phyloP scores from a whole-genome alignment of 2,113 vertebrate species.

The Pao palembangensis region DNA sequence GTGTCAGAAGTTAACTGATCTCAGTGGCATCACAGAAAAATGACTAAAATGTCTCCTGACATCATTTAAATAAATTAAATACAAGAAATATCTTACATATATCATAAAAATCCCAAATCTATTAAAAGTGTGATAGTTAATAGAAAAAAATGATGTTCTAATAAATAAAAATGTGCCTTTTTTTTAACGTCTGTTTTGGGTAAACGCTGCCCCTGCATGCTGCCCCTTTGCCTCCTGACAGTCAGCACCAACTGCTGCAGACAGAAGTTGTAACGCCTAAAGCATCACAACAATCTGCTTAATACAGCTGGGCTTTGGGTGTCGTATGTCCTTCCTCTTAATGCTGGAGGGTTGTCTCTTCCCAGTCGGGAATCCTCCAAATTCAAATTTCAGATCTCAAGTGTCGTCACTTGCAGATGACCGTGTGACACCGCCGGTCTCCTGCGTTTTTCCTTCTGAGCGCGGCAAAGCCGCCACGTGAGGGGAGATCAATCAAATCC shows the following conservation, averaged over 20 bases:
- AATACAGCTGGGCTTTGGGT: slow-evolving; percentile 15
- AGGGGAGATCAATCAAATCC: slow-evolving; percentile 21
- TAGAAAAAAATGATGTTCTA: too few relatives aligned
- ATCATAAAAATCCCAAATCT: too few relatives aligned
- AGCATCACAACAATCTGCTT: slow-evolving; percentile 9
- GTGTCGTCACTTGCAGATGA: slow-evolving; percentile 9
- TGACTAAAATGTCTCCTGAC: neutral
- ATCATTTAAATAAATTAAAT: neutral
- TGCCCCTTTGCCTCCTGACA: slow-evolving; percentile 4
- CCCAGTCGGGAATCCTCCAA: neutral
- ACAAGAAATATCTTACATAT: too few relatives aligned
- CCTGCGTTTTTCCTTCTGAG: slow-evolving; percentile 1
- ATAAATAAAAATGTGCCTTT: too few relatives aligned
- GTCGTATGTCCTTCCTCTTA: neutral
- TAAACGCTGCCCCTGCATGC: too few relatives aligned
- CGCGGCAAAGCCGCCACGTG: too few relatives aligned
- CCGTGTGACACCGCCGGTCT: slow-evolving; percentile 24
- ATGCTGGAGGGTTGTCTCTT: neutral
- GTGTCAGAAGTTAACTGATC: neutral
- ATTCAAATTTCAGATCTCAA: neutral
- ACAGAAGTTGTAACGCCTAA: neutral
- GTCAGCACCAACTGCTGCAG: slow-evolving; percentile 20
- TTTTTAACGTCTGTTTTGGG: too few relatives aligned
- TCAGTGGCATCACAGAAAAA: neutral
- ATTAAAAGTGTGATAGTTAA: too few relatives aligned